These are phyloP conservation scores for Trogon melanurus DNA, from an alignment of 2,113 vertebrate genomes.

Conservation along the genomic window DNA sequence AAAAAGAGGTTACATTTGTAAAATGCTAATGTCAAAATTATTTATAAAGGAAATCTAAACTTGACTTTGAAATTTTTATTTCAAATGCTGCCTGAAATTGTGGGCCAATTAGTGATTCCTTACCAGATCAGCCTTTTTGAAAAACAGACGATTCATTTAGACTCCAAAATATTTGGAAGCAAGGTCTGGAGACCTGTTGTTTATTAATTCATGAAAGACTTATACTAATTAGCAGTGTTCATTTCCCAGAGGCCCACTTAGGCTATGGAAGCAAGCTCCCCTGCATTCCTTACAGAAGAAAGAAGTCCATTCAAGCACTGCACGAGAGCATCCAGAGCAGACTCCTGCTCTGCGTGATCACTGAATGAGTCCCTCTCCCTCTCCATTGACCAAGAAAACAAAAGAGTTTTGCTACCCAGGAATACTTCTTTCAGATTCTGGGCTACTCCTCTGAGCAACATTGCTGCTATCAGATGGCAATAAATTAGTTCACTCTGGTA, in stretches of 20 bases:
- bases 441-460: not conserved
- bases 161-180: not conserved
- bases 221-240: not conserved
- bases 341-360: not conserved
- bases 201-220: slow-evolving; percentile 2
- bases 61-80: not conserved
- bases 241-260: not conserved
- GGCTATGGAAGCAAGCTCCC: not conserved
- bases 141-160: not conserved
- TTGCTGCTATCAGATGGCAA: not conserved
- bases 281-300: not conserved
- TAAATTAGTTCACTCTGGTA: not conserved
- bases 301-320: not conserved
- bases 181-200: not conserved
- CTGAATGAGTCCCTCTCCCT: not conserved
- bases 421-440: not conserved
- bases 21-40: not conserved
- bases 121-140: not conserved
- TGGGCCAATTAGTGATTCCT: not conserved
- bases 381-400: not conserved
- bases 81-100: not conserved
- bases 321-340: not conserved
- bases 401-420: not conserved
- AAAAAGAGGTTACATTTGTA: not conserved
- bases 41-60: not conserved